Percentiles rank a stretch among this genome's conserved stretches.
Conservation (phyloP, 2,113 vertebrate genomes). For the Alaudala cheleensis region DNA sequence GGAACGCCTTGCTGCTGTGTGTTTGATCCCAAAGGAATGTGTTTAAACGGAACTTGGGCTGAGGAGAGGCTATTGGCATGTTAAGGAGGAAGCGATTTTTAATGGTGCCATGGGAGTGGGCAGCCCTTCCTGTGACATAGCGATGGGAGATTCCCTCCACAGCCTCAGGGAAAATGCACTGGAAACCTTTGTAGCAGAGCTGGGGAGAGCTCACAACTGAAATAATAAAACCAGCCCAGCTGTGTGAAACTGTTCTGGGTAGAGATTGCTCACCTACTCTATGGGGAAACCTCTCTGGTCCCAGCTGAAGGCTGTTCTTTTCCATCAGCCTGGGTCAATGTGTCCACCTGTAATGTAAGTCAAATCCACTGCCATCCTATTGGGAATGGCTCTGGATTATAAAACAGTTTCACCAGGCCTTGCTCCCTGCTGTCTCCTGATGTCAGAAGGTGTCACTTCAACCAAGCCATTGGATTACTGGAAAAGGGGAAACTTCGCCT, state of each 20-base stretch:
- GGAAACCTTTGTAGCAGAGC: constrained; percentile 45
- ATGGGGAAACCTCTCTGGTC: background rate
- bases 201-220: constrained; percentile 3
- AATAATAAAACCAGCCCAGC: constrained; percentile 36
- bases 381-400: background rate
- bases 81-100: background rate
- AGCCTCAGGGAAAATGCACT: constrained; percentile 42
- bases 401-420: background rate
- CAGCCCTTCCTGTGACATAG: background rate
- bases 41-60: constrained; percentile 31
- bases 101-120: background rate
- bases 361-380: background rate
- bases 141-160: background rate
- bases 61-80: background rate
- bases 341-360: background rate
- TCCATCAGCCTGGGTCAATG: background rate
- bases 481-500: background rate
- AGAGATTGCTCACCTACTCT: background rate
- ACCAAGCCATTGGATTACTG: background rate
- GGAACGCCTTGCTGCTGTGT: constrained; percentile 41
- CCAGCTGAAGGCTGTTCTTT: background rate
- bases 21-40: constrained; percentile 19
- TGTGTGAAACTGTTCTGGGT: background rate
- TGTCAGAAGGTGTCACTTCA: background rate
- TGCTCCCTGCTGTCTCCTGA: background rate